Conservation (phyloP, 1,140 invertebrate species). For the Zaprionus ornatus region DNA sequence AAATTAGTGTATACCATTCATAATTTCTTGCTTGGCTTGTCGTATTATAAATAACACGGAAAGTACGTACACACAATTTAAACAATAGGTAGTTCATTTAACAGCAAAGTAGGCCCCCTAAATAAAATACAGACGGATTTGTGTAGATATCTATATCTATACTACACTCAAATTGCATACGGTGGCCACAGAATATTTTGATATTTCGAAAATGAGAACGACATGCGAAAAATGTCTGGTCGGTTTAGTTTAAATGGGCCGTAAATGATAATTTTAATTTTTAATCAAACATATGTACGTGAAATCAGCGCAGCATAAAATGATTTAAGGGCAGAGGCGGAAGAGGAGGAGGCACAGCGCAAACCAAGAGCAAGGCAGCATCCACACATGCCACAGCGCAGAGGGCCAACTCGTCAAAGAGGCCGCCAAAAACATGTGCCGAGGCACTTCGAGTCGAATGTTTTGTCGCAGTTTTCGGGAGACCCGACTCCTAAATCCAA, state of each 20-base stretch:
- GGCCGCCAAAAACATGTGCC: conserved; percentile 64
- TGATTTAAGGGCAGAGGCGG: conserved; percentile 58
- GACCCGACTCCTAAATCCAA: background rate
- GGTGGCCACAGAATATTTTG: conserved; percentile 47
- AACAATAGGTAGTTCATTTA: conserved; percentile 29
- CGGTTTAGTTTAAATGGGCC: conserved; percentile 82
- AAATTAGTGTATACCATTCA: background rate
- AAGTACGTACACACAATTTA: background rate
- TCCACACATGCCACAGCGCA: conserved; percentile 17
- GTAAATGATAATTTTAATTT: conserved; percentile 83
- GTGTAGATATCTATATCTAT: background rate
- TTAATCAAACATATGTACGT: conserved; percentile 82
- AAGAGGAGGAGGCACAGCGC: background rate
- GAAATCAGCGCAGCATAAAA: conserved; percentile 63
- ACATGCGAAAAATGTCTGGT: conserved; percentile 78
- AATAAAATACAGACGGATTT: background rate
- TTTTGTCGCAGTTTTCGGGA: conserved; percentile 20
- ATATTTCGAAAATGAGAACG: conserved; percentile 76
- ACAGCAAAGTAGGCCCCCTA: conserved; percentile 21
- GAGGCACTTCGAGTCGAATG: conserved; percentile 10
- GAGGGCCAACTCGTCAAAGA: conserved; percentile 59
- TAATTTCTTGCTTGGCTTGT: background rate
- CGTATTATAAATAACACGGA: background rate
- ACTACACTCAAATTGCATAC: conserved; percentile 15
- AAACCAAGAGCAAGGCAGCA: conserved; percentile 27